Evolutionary conservation across 2,888 invertebrate species (phyloP), one percentile per base, ranked within the genome.

Genomic region (Pachymerium ferrugineum): DNA sequence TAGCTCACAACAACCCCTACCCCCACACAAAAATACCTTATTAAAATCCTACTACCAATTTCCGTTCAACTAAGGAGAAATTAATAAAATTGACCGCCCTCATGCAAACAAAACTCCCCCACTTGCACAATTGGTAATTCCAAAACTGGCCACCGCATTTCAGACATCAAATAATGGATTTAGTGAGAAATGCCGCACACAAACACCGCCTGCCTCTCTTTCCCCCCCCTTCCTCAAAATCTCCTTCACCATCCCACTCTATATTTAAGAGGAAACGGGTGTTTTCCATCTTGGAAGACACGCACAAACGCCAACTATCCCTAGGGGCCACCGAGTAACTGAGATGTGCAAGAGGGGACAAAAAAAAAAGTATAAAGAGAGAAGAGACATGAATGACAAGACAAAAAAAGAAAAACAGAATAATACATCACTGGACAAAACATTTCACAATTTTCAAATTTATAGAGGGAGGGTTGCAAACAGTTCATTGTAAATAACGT

Each of bases 51-150:
- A 47, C 47, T 47, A 19, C 16, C 47, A 47, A 47, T 47, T 47
- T 47, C 47, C 47, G 47, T 22, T 47, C 47, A 22, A 47, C 47
- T 47, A 16, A 8, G 47, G 22, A 19, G 19, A 47, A 47, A 47
- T 47, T 47, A 47, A 47, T 47, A 47, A 47, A 47, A 47, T 16
- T 47, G 47, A 47, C 47, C 47, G 47, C 47, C 47, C 47, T 47
- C 47, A 47, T 8, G 47, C 47, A 22, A 8, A 16, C 47, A 47
- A 47, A 47, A 47, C 19, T n/a, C n/a, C n/a, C 47, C 16, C 16
- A 47, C 16, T 47, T 47, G 22, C 47, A 47, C 16, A 47, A 47
- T 47, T 47, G 47, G n/a, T 16, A 47, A 19, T 47, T 47, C n/a
- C 47, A 47, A 14, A 14, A 10, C 14, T n/a, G 42, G 4, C n/a